Conservation (phyloP, 2,888 invertebrate species). For the Orthosia gracilis region DNA sequence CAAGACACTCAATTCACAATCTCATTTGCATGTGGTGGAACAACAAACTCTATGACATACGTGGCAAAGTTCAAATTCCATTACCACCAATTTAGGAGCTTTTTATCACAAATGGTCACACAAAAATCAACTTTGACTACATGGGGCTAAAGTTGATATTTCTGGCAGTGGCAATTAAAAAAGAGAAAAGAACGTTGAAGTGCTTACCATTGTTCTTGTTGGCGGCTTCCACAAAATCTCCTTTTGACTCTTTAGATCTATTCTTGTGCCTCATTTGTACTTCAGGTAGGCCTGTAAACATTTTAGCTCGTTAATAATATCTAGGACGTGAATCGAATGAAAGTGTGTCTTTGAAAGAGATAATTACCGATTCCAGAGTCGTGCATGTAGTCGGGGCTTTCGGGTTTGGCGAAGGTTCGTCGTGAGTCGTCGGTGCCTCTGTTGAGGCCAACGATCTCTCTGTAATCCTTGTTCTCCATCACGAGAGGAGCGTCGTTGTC, state of each 20-base stretch:
- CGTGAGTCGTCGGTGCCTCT: conserved; percentile 88
- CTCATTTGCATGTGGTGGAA: background rate
- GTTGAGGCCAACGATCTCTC: conserved; percentile 88
- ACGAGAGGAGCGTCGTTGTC: conserved; percentile 91
- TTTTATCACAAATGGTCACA: background rate
- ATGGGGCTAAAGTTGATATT: background rate
- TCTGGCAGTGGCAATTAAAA: background rate
- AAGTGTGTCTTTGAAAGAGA: background rate
- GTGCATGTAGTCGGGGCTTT: conserved; percentile 90
- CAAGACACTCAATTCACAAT: background rate
- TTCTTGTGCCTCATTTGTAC: conserved; percentile 89
- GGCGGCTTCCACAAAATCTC: conserved; percentile 91
- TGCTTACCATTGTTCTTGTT: conserved; percentile 87
- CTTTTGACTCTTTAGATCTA: conserved; percentile 86
- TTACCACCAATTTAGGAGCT: background rate
- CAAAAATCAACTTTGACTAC: background rate
- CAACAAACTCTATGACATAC: background rate
- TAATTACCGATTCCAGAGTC: conserved; percentile 89
- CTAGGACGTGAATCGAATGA: background rate
- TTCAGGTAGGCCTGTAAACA: conserved; percentile 85
- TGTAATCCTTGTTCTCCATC: conserved; percentile 88
- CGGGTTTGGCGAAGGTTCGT: conserved; percentile 88
- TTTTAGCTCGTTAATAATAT: conserved; percentile 21
- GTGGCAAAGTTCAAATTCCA: background rate
- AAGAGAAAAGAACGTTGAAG: background rate